These are phyloP conservation scores for Threskiornis aethiopicus DNA, from an alignment of 2,797 vertebrate genomes.

Conservation along the genomic window DNA sequence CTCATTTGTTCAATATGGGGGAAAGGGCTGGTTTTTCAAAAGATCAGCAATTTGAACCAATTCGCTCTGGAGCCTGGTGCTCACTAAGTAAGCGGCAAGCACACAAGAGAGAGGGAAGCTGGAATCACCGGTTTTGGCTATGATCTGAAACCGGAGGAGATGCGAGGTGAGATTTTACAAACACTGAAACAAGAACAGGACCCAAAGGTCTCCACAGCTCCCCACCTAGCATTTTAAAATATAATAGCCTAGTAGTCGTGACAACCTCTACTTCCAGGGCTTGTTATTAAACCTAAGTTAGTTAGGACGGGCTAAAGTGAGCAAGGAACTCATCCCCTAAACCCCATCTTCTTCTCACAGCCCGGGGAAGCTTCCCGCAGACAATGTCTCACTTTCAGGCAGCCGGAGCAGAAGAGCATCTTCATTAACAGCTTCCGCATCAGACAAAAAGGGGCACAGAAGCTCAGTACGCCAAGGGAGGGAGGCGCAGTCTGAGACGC, in stretches of 20 bases:
- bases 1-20: background rate
- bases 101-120: background rate
- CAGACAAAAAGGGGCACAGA: constrained; percentile 21
- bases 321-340: background rate
- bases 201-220: background rate
- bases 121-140: background rate
- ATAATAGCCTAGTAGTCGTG: background rate
- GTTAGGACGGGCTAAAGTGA: background rate
- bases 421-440: constrained; percentile 45
- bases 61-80: background rate
- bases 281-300: background rate
- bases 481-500: background rate
- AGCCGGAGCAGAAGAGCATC: constrained; percentile 22
- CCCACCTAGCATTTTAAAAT: background rate
- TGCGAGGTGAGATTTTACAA: background rate
- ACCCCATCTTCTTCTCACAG: background rate
- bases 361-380: background rate
- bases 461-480: background rate
- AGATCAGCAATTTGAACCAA: background rate
- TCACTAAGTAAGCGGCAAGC: background rate
- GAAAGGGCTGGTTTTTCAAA: background rate
- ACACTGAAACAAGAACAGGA: background rate
- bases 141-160: background rate
- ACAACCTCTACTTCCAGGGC: background rate
- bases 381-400: constrained; percentile 10